Evolutionary conservation across 2,797 vertebrate genomes (phyloP).

Genomic region (Myripristis jacobus): DNA sequence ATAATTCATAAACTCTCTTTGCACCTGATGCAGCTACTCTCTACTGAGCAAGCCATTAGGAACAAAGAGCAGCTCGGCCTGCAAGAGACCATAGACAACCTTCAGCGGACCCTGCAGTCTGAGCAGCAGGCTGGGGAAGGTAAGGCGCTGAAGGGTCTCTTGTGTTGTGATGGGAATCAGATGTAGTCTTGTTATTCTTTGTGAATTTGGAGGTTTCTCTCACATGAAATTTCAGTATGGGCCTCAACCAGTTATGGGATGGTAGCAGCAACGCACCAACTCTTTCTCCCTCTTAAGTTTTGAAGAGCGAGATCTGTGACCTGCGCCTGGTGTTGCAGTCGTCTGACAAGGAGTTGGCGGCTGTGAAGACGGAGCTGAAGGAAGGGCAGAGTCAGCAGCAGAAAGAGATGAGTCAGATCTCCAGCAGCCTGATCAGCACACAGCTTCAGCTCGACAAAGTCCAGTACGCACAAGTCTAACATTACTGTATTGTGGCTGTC

Average conservation of each 20-base stretch:
- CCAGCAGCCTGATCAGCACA: conserved; percentile 86
- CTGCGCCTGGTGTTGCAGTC: conserved; percentile 93
- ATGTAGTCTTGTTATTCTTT: neutral
- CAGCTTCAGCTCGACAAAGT: conserved; percentile 92
- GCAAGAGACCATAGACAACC: conserved; percentile 77
- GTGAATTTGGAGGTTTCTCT: neutral
- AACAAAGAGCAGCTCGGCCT: conserved; percentile 81
- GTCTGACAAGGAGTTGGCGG: conserved; percentile 91
- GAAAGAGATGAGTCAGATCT: conserved; percentile 85
- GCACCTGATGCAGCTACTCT: conserved; percentile 82
- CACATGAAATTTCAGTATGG: neutral
- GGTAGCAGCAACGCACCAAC: neutral
- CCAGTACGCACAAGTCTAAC: conserved; percentile 81
- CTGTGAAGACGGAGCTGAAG: conserved; percentile 82
- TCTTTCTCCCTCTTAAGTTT: conserved; percentile 78
- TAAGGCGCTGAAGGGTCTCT: conserved; percentile 45
- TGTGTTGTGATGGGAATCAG: neutral
- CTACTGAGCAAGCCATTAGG: conserved; percentile 84
- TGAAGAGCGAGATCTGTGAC: conserved; percentile 90
- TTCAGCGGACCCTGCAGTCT: conserved; percentile 84
- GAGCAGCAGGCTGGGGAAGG: conserved; percentile 76
- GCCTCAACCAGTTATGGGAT: neutral
- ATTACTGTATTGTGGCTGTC: neutral
- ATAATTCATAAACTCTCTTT: neutral
- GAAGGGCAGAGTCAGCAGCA: conserved; percentile 83